Evolutionary conservation across 2,888 invertebrate genomes (phyloP), one percentile per base, ranked within the genome.

Genomic region (Trimorus sp.): DNA sequence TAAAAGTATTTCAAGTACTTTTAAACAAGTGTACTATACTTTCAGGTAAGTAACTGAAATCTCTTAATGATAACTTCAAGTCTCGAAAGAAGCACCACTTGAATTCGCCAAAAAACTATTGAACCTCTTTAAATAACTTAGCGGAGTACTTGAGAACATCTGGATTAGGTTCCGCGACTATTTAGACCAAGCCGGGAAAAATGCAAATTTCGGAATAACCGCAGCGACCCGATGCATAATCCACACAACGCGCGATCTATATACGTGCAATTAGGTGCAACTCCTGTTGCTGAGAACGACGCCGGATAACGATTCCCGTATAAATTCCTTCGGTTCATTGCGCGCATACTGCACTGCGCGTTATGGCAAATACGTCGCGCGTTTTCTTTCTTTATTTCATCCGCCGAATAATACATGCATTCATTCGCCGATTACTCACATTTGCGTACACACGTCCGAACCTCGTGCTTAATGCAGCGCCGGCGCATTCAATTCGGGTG

Each of bases 291-390:
- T 78, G 77, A 81, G 83, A 83, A 83, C 76, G 75, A 65, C 75
- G 83, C 54, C 51, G 78, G 81, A 78, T 81, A 83, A 81, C 83
- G 78, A 83, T 83, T 83, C 83, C 83, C 81, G 81, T 83, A 78
- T 78, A 83, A 83, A 83, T 83, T 83, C 83, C 83, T 80, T 78
- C 80, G 62, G 66, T 62, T 80, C 78, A 83, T 83, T 83, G 78
- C 78, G 66, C 80, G 83, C 83, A 80, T 83, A 78, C 80, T 78
- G 60, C 74, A 66, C 74, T 56, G 74, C 65, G 70, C 77, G 54
- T 83, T 83, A 83, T 83, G 80, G 74, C 83, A 56, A 83, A 83
- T 83, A 83, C 83, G 83, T 79, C 69, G 83, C 83, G 80, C 78
- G 80, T 70, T 80, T 83, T 79, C 80, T 79, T 76, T 73, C 74